phyloP scores from a whole-genome alignment of 2,797 vertebrate genomes.

The Ctenosaura bakeri region DNA sequence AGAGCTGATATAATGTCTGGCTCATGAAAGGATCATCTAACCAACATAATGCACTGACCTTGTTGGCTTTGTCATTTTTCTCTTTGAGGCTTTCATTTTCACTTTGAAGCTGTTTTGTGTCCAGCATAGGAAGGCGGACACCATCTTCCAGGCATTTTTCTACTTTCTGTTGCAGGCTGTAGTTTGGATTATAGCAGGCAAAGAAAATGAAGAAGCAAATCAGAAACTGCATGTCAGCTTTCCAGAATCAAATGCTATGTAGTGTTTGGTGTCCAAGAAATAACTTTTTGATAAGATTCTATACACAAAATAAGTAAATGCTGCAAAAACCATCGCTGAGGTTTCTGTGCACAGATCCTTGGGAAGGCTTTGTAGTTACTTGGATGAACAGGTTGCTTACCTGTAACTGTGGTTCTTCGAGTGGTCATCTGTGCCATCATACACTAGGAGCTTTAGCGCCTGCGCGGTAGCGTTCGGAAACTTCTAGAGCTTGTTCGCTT shows the following conservation, averaged over 20 bases:
- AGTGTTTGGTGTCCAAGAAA: not conserved
- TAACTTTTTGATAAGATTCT: not conserved
- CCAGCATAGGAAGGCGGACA: slow-evolving; percentile 91
- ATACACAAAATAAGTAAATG: not conserved
- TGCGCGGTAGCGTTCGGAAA: no score
- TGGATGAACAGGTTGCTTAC: no score
- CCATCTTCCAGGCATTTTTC: slow-evolving; percentile 95
- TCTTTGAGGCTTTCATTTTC: slow-evolving; percentile 89
- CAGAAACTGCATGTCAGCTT: not conserved
- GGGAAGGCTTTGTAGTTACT: not conserved
- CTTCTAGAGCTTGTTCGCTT: no score
- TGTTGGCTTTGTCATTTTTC: slow-evolving; percentile 86
- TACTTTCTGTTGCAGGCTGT: slow-evolving; percentile 93
- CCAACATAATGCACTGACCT: slow-evolving; percentile 79
- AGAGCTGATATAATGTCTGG: not conserved
- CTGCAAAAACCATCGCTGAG: not conserved
- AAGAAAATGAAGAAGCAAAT: slow-evolving; percentile 34
- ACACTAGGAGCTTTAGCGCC: no score
- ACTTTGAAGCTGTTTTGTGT: slow-evolving; percentile 91
- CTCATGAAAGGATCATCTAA: not conserved
- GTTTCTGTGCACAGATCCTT: not conserved
- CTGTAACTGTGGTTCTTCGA: no score
- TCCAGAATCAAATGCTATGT: not conserved
- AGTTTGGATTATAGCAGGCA: slow-evolving; percentile 56
- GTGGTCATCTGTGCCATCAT: no score